These are phyloP conservation scores for Tetragonula clypearis DNA, from an alignment of 1,140 invertebrate species.

Conservation along the genomic window DNA sequence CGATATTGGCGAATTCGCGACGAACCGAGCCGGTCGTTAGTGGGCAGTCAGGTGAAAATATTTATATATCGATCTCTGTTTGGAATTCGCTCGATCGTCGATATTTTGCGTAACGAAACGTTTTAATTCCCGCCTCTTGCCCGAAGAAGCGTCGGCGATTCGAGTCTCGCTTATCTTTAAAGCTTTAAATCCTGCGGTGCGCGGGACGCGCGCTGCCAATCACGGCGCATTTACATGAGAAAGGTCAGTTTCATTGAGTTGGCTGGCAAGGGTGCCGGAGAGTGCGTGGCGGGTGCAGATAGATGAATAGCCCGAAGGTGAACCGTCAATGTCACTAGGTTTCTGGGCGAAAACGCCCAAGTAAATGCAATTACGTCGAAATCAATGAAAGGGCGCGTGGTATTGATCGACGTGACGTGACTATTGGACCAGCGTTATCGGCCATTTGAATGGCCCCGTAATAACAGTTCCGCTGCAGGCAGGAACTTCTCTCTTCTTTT, in stretches of 20 bases:
- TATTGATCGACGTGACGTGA: conserved; percentile 60
- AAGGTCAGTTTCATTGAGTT: conserved; percentile 66
- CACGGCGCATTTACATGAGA: conserved; percentile 51
- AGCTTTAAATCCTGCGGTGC: conserved; percentile 29
- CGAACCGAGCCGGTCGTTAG: no score
- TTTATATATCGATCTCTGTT: not conserved
- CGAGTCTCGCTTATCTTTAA: conserved; percentile 43
- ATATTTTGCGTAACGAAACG: not conserved
- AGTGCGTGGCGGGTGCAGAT: conserved; percentile 34
- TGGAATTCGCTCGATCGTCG: not conserved
- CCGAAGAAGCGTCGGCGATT: not conserved
- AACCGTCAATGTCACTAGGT: conserved; percentile 72
- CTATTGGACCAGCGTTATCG: conserved; percentile 33
- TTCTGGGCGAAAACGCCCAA: conserved; percentile 68
- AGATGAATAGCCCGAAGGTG: conserved; percentile 52
- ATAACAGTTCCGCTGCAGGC: not conserved
- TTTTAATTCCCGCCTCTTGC: not conserved
- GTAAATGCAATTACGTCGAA: conserved; percentile 68
- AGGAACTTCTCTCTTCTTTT: not conserved
- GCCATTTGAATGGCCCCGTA: conserved; percentile 29
- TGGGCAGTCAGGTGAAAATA: no score
- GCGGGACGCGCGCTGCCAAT: conserved; percentile 35
- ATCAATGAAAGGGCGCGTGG: conserved; percentile 64
- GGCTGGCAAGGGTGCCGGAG: conserved; percentile 28
- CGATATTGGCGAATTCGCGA: no score